Evolutionary conservation across 2,888 invertebrate genomes (phyloP).

Genomic region (Neria commutata): DNA sequence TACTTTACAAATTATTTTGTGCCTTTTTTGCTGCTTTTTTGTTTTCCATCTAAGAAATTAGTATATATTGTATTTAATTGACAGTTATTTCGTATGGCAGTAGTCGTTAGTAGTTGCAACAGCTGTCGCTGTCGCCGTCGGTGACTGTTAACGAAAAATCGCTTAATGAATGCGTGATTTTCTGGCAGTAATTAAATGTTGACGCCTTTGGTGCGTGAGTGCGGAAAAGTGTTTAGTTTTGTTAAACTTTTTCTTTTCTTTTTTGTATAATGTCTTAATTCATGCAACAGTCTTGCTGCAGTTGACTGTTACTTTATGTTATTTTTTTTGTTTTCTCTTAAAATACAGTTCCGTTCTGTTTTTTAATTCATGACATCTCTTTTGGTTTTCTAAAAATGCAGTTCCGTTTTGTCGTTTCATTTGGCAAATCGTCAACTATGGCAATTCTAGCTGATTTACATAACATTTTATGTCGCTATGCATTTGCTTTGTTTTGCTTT

Average conservation of each 20-base stretch:
- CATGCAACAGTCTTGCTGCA: not conserved
- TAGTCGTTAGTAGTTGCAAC: no score
- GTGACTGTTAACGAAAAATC: not conserved
- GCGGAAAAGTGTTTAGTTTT: slow-evolving; percentile 6
- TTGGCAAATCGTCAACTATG: not conserved
- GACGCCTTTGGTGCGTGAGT: not conserved
- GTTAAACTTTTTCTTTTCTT: not conserved
- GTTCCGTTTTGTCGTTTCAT: not conserved
- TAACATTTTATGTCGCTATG: slow-evolving; percentile 29
- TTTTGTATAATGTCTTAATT: not conserved
- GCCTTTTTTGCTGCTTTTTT: no score
- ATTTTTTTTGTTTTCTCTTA: not conserved
- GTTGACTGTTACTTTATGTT: not conserved
- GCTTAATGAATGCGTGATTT: slow-evolving; percentile 7
- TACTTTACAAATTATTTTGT: no score
- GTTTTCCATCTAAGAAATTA: no score
- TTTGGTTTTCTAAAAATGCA: not conserved
- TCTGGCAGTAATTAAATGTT: slow-evolving; percentile 6
- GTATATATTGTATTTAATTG: no score
- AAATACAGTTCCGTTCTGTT: not conserved
- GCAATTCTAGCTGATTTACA: not conserved
- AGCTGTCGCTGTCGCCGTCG: not conserved
- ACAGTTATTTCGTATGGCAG: no score
- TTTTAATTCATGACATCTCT: not conserved
- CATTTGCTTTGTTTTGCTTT: no score